phyloP scores from a whole-genome alignment of 2,797 vertebrate species.

The Masticophis lateralis region DNA sequence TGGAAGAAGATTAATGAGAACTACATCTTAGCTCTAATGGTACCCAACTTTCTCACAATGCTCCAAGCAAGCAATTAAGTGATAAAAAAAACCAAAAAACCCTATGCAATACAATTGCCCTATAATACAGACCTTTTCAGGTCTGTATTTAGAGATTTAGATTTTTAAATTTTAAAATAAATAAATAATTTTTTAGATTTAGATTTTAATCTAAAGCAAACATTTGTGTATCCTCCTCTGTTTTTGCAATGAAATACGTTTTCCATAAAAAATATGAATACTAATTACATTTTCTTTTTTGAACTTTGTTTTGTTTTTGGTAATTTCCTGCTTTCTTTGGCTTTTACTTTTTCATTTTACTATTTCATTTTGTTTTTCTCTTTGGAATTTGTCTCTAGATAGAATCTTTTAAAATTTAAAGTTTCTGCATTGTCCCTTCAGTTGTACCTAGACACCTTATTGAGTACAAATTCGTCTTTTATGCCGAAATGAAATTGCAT shows the following conservation, averaged over 20 bases:
- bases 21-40: not conserved
- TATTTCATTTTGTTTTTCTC: not conserved
- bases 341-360: not conserved
- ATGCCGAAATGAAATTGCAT: not conserved
- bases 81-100: not conserved
- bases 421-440: not conserved
- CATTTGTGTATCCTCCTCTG: not conserved
- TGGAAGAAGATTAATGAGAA: constrained; percentile 9
- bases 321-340: not conserved
- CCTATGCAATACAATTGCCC: not conserved
- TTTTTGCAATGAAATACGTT: not conserved
- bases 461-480: not conserved
- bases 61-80: constrained; percentile 19
- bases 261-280: not conserved
- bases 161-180: not conserved
- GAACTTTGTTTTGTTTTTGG: not conserved
- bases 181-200: not conserved
- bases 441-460: not conserved
- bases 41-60: not conserved
- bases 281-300: not conserved
- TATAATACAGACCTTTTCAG: not conserved
- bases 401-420: not conserved
- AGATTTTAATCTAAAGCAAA: constrained; percentile 1
- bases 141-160: not conserved
- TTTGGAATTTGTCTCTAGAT: not conserved